These are phyloP conservation scores for Neoarius graeffei DNA, from an alignment of 2,113 vertebrate genomes.

Conservation along the genomic window DNA sequence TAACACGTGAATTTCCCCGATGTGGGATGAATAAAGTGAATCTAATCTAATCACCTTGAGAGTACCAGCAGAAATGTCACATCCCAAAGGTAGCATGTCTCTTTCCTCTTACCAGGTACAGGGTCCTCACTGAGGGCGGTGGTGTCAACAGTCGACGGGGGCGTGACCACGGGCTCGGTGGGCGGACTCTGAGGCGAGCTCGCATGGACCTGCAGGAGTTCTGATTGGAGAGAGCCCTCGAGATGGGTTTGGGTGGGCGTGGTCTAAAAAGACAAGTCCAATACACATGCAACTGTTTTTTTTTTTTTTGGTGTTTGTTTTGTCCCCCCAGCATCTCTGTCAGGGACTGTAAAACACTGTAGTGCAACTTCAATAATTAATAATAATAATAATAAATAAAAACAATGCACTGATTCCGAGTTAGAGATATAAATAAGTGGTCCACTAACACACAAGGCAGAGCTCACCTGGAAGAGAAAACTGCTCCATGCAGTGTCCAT, in stretches of 20 bases:
- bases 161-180: constrained; percentile 65
- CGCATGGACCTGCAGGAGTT: constrained; percentile 82
- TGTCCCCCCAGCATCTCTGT: not conserved
- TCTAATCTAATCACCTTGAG: too few relatives aligned
- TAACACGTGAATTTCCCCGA: too few relatives aligned
- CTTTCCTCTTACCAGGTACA: constrained; percentile 65
- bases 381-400: not conserved
- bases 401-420: not conserved
- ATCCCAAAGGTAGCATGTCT: not conserved
- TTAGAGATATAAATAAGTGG: too few relatives aligned
- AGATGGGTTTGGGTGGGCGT: constrained; percentile 73
- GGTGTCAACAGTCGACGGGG: constrained; percentile 79
- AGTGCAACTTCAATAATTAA: not conserved
- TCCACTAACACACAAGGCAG: not conserved
- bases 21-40: too few relatives aligned
- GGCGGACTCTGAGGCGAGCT: constrained; percentile 70
- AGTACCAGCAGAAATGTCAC: not conserved
- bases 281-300: not conserved
- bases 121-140: constrained; percentile 78
- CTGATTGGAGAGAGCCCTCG: constrained; percentile 80
- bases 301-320: too few relatives aligned
- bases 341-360: not conserved
- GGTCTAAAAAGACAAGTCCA: constrained; percentile 62
- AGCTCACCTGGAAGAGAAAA: constrained; percentile 79
- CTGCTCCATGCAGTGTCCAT: constrained; percentile 80